Evolutionary conservation across 2,797 vertebrate genomes (phyloP), one percentile per base, ranked within the genome.

Genomic region (Sorex maritimensis): DNA sequence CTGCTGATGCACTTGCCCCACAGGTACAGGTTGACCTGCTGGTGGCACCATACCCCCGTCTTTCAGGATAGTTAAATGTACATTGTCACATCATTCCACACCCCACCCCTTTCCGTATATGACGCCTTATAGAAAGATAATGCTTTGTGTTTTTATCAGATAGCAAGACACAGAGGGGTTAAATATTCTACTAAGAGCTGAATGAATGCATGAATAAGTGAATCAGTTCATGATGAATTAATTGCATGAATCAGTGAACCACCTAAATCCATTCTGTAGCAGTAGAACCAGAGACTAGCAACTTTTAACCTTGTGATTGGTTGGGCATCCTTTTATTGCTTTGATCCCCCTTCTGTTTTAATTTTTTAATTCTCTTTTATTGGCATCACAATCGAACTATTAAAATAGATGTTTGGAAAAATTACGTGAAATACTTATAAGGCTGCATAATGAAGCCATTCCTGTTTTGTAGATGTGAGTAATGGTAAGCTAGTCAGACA

Each of bases 341-440:
- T 67, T 72, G 41, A 26, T 34, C 71, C 52, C 13, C 28, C 82
- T 88, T 81, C 49, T 55, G 17, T 55, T 14, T 55, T 55, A 12
- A 55, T 55, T 14, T 55, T 14, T 55, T 55, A 87, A 90, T 63
- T 77, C 28, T 81, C 5, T 38, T 4, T 73, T 14, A 58, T 1
- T 3, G n/a, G 65, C 38, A 71, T 86, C n/a, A 88, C 72, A 72
- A 92, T 87, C 81, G 52, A 90, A 92, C 85, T 77, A 82, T 74
- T 75, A 87, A 92, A 78, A 71, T 30, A 65, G 5, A 44, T 5
- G 5, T 44, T 44, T 44, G 41, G 41, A 44, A 44, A 44, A 44
- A 44, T 44, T 44, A 81, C 71, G 14, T 78, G 74, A 90, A 63
- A 83, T 52, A 26, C 46, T 52, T 55, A 8, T 68, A 63, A 69